Evolutionary conservation across 2,113 vertebrate species (phyloP).

Genomic region (Oxyura jamaicensis): DNA sequence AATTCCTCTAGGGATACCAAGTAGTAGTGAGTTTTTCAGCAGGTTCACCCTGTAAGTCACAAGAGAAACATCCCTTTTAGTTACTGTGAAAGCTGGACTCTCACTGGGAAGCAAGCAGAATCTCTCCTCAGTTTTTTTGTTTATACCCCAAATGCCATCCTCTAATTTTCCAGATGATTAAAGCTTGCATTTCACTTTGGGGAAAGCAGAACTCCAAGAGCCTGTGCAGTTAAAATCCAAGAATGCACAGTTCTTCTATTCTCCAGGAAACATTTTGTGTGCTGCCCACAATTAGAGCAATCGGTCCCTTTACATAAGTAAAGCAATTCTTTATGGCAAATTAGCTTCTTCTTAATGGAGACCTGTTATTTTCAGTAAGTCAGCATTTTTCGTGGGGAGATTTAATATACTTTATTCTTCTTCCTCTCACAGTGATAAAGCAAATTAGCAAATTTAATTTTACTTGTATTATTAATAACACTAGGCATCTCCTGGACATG

Average conservation of each 20-base stretch:
- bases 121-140: neutral
- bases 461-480: neutral
- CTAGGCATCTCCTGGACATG: neutral
- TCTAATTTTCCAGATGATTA: neutral
- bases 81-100: neutral
- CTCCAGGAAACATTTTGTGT: neutral
- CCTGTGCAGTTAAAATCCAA: neutral
- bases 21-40: neutral
- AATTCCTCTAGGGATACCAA: neutral
- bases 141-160: neutral
- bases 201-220: neutral
- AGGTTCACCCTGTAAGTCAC: neutral
- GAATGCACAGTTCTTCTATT: neutral
- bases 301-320: neutral
- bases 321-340: slow-evolving; percentile 45
- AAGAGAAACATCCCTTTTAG: neutral
- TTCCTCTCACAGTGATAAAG: slow-evolving; percentile 28
- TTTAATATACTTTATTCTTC: slow-evolving; percentile 56
- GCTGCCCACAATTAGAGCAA: slow-evolving; percentile 30
- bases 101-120: neutral
- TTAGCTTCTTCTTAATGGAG: slow-evolving; percentile 50
- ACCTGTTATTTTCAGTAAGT: slow-evolving; percentile 41
- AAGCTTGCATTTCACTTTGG: neutral
- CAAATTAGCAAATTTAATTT: slow-evolving; percentile 60
- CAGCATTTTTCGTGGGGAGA: slow-evolving; percentile 17